A percentile compares a stretch with the other conserved stretches of the same genome.
Evolutionary conservation across 2,888 invertebrate species (phyloP).

Genomic region (Mamestra brassicae): DNA sequence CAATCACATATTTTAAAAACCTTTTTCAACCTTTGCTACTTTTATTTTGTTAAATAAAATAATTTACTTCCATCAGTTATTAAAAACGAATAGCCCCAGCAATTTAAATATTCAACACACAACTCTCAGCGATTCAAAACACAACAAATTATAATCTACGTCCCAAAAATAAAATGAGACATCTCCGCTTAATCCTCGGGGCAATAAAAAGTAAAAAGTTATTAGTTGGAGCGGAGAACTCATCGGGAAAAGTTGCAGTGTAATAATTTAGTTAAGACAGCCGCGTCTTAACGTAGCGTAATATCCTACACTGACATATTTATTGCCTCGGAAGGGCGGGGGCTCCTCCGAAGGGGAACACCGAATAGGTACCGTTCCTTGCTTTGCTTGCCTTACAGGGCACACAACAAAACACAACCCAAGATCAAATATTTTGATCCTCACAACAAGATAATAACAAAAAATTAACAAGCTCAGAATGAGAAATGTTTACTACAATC

Average conservation of each 20-base stretch:
- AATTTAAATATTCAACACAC: slow-evolving; percentile 47
- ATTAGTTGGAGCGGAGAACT: slow-evolving; percentile 85
- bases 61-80: neutral
- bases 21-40: neutral
- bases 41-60: neutral
- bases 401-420: slow-evolving; percentile 66
- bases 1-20: neutral
- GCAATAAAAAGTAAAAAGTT: slow-evolving; percentile 88
- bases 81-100: slow-evolving; percentile 14
- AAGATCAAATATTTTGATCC: slow-evolving; percentile 72
- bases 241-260: slow-evolving; percentile 87
- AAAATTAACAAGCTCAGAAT: slow-evolving; percentile 56
- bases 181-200: slow-evolving; percentile 77
- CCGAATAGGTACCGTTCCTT: slow-evolving; percentile 35
- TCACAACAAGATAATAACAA: slow-evolving; percentile 56
- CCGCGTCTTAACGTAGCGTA: slow-evolving; percentile 83
- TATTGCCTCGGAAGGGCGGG: slow-evolving; percentile 86
- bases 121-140: slow-evolving; percentile 39
- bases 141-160: slow-evolving; percentile 63
- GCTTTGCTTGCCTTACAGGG: slow-evolving; percentile 49
- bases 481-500: slow-evolving; percentile 51
- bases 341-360: slow-evolving; percentile 69
- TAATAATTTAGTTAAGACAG: slow-evolving; percentile 88
- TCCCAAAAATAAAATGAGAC: slow-evolving; percentile 74
- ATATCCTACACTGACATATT: slow-evolving; percentile 90